These are phyloP conservation scores for Luperina testacea DNA, from an alignment of 2,888 invertebrate species.

Conservation along the genomic window DNA sequence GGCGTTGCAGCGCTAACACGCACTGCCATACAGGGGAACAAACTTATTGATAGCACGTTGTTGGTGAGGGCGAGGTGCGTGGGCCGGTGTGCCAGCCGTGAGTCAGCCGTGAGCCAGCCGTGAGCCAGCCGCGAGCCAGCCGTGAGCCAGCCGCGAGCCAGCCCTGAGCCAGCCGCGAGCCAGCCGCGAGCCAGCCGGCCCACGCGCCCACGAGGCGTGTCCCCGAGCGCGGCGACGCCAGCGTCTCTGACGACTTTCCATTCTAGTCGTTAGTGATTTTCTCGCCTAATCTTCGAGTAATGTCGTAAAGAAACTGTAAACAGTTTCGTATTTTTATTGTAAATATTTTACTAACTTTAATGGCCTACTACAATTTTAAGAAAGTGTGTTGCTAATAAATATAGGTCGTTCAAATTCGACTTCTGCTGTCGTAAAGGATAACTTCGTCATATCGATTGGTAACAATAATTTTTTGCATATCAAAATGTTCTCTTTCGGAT, in stretches of 20 bases:
- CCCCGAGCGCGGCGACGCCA: slow-evolving; percentile 57
- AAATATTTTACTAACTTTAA: slow-evolving; percentile 88
- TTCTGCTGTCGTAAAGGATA: slow-evolving; percentile 73
- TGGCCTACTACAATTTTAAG: slow-evolving; percentile 86
- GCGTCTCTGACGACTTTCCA: slow-evolving; percentile 68
- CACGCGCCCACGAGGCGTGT: slow-evolving; percentile 34
- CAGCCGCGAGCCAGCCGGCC: neutral
- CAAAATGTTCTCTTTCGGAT: slow-evolving; percentile 59
- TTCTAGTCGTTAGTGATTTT: slow-evolving; percentile 86
- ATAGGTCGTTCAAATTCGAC: slow-evolving; percentile 83
- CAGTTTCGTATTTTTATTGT: slow-evolving; percentile 87
- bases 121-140: no score
- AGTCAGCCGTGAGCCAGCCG: neutral
- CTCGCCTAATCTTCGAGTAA: slow-evolving; percentile 87
- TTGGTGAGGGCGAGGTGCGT: slow-evolving; percentile 30
- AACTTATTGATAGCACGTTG: slow-evolving; percentile 43
- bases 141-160: no score
- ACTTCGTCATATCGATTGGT: slow-evolving; percentile 74
- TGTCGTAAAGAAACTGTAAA: slow-evolving; percentile 85
- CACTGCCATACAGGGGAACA: slow-evolving; percentile 64
- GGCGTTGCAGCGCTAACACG: slow-evolving; percentile 62
- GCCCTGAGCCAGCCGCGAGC: neutral
- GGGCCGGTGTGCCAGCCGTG: neutral
- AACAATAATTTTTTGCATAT: slow-evolving; percentile 75
- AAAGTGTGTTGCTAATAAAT: slow-evolving; percentile 86